Conservation (phyloP, 2,888 invertebrate species). For the Pterobdella sp. region DNA sequence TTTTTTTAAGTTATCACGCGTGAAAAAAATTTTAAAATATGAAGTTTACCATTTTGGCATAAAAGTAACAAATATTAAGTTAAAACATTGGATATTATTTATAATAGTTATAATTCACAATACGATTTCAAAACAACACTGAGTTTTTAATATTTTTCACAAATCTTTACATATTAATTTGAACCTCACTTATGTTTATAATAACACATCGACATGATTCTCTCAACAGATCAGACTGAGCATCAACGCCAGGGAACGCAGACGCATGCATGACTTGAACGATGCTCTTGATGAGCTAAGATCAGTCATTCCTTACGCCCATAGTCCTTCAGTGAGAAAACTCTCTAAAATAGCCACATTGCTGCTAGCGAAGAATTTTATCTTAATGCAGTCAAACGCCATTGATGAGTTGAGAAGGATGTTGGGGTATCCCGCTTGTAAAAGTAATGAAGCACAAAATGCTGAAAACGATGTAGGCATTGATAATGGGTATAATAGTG, state of each 20-base stretch:
- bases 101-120: too few relatives aligned
- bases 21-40: too few relatives aligned
- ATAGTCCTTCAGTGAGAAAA: constrained; percentile 50
- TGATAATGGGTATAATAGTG: neutral
- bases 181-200: neutral
- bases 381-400: constrained; percentile 50
- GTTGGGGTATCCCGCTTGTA: constrained; percentile 46
- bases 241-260: constrained; percentile 25
- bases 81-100: too few relatives aligned
- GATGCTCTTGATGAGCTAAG: constrained; percentile 15
- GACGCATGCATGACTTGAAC: constrained; percentile 27
- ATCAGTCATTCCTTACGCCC: constrained; percentile 48
- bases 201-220: neutral
- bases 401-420: constrained; percentile 49
- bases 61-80: too few relatives aligned
- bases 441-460: neutral
- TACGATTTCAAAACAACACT: neutral
- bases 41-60: too few relatives aligned
- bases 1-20: too few relatives aligned
- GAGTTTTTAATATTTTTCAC: too few relatives aligned
- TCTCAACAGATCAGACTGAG: constrained; percentile 18
- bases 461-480: neutral
- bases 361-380: constrained; percentile 50
- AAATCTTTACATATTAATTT: too few relatives aligned
- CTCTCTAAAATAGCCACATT: constrained; percentile 50